A percentile compares a stretch with the other conserved stretches of the same genome.
These are phyloP conservation scores for Fissipunctia ypsillon DNA, from an alignment of 2,888 invertebrate genomes.

Conservation along the genomic window DNA sequence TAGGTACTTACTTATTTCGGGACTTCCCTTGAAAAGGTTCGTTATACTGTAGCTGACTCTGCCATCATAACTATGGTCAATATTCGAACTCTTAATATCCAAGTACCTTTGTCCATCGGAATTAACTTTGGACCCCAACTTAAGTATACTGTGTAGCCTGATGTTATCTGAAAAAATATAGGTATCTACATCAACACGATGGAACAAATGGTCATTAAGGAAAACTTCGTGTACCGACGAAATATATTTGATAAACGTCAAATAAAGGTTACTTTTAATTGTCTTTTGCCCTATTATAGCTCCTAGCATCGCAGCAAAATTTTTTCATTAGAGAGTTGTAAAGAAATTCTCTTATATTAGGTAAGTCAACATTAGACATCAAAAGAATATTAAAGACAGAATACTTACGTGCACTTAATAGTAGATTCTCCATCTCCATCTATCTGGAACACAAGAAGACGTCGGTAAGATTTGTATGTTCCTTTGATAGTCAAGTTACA, in stretches of 20 bases:
- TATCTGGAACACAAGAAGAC: slow-evolving; percentile 76
- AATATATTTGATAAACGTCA: neutral
- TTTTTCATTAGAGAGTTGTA: no score
- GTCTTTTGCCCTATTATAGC: neutral
- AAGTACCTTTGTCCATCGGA: slow-evolving; percentile 72
- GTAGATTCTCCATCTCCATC: slow-evolving; percentile 78
- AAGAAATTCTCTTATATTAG: neutral
- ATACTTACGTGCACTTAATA: slow-evolving; percentile 79
- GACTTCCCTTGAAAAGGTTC: slow-evolving; percentile 78
- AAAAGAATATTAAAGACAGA: neutral
- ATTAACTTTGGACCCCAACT: slow-evolving; percentile 66
- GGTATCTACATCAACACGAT: slow-evolving; percentile 9
- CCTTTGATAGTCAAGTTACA: slow-evolving; percentile 80
- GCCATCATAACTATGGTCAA: slow-evolving; percentile 76
- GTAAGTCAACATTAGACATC: neutral
- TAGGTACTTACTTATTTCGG: slow-evolving; percentile 77
- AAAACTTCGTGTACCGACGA: neutral
- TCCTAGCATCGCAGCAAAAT: no score
- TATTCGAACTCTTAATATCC: slow-evolving; percentile 68
- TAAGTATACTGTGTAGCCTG: slow-evolving; percentile 69
- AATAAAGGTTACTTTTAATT: neutral
- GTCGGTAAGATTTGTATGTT: slow-evolving; percentile 78
- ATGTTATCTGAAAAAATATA: slow-evolving; percentile 75
- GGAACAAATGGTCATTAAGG: slow-evolving; percentile 2
- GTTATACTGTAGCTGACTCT: slow-evolving; percentile 78